phyloP scores from a whole-genome alignment of 2,888 invertebrate species.

The Agrypnus murinus region DNA sequence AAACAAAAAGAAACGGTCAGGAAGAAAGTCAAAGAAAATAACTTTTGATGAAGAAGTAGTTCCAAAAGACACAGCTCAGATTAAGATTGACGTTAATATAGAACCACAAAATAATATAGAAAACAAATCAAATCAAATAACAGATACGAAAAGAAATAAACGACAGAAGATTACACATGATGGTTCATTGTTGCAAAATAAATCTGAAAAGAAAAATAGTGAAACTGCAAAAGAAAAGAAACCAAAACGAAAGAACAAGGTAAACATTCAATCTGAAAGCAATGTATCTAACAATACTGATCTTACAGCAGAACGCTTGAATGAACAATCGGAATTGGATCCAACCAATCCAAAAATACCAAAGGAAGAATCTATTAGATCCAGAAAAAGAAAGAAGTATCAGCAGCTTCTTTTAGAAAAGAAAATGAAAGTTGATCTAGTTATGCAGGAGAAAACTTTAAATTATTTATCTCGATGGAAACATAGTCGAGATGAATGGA shows the following conservation, averaged over 20 bases:
- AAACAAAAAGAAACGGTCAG: constrained; percentile 28
- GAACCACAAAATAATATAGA: neutral
- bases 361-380: constrained; percentile 75
- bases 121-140: too few relatives aligned
- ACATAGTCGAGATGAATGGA: constrained; percentile 81
- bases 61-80: constrained; percentile 51
- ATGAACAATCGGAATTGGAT: constrained; percentile 40
- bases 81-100: neutral
- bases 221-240: too few relatives aligned
- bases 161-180: too few relatives aligned
- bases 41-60: constrained; percentile 47
- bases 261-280: neutral
- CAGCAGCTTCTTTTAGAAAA: constrained; percentile 75
- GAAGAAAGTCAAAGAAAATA: constrained; percentile 39
- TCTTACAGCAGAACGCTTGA: neutral
- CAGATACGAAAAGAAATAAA: too few relatives aligned
- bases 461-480: constrained; percentile 85
- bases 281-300: neutral
- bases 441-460: constrained; percentile 76
- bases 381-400: constrained; percentile 79
- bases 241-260: neutral
- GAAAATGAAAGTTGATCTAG: constrained; percentile 73
- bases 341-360: constrained; percentile 66
- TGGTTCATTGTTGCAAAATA: too few relatives aligned
- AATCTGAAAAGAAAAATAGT: too few relatives aligned